Evolutionary conservation across 1,140 invertebrate genomes (phyloP).

Genomic region (Gyrodactylus bullatarudis): DNA sequence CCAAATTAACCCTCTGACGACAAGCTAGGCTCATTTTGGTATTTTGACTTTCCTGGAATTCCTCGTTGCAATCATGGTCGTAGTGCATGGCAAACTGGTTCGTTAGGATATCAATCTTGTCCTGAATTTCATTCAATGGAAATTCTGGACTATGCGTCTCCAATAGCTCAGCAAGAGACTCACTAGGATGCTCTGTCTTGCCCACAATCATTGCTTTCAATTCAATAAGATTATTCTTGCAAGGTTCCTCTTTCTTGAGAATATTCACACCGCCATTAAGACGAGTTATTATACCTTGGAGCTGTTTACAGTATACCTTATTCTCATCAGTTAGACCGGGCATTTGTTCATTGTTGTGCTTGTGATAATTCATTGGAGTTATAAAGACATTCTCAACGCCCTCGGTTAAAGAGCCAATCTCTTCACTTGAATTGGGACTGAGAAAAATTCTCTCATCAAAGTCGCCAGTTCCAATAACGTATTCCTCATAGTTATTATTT

Average conservation of each 20-base stretch:
- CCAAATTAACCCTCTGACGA: neutral
- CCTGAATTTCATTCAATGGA: neutral
- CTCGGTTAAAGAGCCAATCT: slow-evolving; percentile 25
- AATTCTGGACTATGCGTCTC: neutral
- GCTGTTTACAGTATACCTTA: neutral
- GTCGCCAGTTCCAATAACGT: slow-evolving; percentile 55
- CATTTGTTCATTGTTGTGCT: neutral
- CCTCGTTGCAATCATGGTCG: neutral
- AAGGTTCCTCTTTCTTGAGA: neutral
- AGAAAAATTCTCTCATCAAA: slow-evolving; percentile 75
- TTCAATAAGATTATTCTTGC: neutral
- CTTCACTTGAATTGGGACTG: slow-evolving; percentile 31
- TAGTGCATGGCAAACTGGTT: neutral
- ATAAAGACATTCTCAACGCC: neutral
- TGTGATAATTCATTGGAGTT: neutral
- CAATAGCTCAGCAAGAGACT: neutral
- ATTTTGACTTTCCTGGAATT: neutral
- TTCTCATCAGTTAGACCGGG: neutral
- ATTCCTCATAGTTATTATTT: slow-evolving; percentile 54
- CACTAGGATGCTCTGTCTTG: neutral
- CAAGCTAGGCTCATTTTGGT: neutral
- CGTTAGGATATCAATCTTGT: neutral
- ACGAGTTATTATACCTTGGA: neutral
- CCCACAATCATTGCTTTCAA: neutral
- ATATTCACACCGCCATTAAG: slow-evolving; percentile 3